Conservation (phyloP, 2,888 invertebrate species). For the Habroteleia sp. region DNA sequence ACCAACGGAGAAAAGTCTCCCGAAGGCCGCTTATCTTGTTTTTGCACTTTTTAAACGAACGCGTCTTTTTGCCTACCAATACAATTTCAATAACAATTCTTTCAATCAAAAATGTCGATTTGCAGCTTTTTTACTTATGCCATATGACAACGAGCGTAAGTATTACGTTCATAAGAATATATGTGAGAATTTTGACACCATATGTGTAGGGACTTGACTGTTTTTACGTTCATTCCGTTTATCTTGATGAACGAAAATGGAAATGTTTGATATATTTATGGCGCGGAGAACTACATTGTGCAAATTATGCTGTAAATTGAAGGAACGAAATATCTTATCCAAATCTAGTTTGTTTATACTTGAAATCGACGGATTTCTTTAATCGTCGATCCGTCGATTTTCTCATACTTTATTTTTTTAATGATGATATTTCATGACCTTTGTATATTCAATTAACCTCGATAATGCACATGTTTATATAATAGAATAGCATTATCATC, state of each 20-base stretch:
- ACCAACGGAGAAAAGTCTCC: neutral
- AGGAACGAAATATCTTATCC: conserved; percentile 24
- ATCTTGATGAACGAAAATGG: conserved; percentile 24
- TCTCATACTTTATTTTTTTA: too few relatives aligned
- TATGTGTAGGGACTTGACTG: neutral
- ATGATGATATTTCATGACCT: too few relatives aligned
- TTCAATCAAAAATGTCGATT: neutral
- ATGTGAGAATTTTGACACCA: conserved; percentile 13
- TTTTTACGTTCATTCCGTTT: conserved; percentile 11
- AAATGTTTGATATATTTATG: neutral
- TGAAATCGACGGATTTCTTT: too few relatives aligned
- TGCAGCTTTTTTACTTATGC: neutral
- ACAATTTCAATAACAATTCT: too few relatives aligned
- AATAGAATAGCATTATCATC: too few relatives aligned
- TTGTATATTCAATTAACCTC: too few relatives aligned
- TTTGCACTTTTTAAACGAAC: neutral
- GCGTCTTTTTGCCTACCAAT: too few relatives aligned
- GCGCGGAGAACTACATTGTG: conserved; percentile 11
- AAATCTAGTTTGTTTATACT: conserved; percentile 3
- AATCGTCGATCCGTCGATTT: too few relatives aligned
- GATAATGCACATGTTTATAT: too few relatives aligned
- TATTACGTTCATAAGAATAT: too few relatives aligned
- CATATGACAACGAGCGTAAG: too few relatives aligned
- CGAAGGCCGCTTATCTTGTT: conserved; percentile 3
- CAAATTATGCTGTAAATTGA: conserved; percentile 10